Percentiles rank a stretch among this genome's conserved stretches.
phyloP scores from a whole-genome alignment of 2,888 invertebrate species.

The Papilio elwesi region DNA sequence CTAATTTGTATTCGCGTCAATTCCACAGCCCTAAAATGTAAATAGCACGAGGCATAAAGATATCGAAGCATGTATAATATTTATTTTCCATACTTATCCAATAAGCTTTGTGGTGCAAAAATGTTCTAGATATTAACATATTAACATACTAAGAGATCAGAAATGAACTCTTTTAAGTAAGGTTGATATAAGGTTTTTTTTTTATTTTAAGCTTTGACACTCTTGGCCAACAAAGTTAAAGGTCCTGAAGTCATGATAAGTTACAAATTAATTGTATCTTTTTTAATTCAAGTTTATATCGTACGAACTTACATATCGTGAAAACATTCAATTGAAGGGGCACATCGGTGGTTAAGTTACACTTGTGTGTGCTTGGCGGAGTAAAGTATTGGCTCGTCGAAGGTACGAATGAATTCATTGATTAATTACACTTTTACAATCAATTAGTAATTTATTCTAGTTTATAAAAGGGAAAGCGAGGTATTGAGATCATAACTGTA shows the following conservation, averaged over 20 bases:
- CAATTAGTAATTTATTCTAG: not conserved
- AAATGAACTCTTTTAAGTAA: too few relatives aligned
- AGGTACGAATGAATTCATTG: not conserved
- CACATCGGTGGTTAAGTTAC: constrained; percentile 18
- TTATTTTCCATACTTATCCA: constrained; percentile 1
- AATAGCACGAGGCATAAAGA: constrained; percentile 18
- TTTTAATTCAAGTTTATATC: not conserved
- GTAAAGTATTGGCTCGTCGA: not conserved
- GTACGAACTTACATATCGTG: too few relatives aligned
- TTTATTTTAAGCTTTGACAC: too few relatives aligned
- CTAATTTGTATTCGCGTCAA: constrained; percentile 9
- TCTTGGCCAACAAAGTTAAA: too few relatives aligned
- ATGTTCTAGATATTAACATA: too few relatives aligned
- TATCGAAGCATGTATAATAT: not conserved
- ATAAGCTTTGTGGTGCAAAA: too few relatives aligned
- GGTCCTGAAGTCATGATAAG: too few relatives aligned
- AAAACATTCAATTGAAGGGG: constrained; percentile 1
- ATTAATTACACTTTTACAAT: not conserved
- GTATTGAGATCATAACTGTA: too few relatives aligned
- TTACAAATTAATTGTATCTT: not conserved
- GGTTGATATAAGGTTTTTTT: too few relatives aligned
- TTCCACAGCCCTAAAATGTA: constrained; percentile 22
- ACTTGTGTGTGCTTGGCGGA: constrained; percentile 6
- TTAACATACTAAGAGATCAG: too few relatives aligned
- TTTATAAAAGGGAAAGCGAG: too few relatives aligned